These are phyloP conservation scores for Psilopsiagon aymara DNA, from an alignment of 2,113 vertebrate genomes.

Conservation along the genomic window DNA sequence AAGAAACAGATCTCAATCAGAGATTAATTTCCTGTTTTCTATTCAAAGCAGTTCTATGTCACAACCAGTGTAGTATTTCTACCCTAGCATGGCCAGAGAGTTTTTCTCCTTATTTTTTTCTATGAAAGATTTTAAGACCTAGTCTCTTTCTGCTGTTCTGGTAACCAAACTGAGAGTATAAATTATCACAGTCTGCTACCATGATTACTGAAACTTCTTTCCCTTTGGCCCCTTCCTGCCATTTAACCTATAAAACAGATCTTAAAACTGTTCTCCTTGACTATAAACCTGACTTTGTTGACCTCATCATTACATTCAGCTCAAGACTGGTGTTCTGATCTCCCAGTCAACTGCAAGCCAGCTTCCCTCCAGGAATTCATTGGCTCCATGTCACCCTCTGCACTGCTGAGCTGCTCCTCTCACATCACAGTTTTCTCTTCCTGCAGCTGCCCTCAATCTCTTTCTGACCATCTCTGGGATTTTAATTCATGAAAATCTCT, in stretches of 20 bases:
- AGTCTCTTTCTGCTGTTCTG: background rate
- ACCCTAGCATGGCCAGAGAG: background rate
- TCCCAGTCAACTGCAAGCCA: background rate
- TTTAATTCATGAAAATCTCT: background rate
- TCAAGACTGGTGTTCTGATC: background rate
- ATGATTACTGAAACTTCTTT: background rate
- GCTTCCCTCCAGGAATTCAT: background rate
- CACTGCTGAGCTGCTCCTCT: background rate
- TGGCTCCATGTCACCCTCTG: background rate
- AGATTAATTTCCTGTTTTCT: constrained; percentile 49
- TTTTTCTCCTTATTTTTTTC: background rate
- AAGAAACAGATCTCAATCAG: constrained; percentile 49
- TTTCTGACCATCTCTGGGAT: background rate
- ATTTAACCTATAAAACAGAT: background rate
- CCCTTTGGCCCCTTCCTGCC: background rate
- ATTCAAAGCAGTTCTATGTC: background rate
- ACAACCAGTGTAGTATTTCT: background rate
- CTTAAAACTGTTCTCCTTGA: background rate
- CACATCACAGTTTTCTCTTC: rapidly evolving
- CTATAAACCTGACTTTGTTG: background rate
- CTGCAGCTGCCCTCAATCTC: background rate
- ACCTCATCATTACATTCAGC: background rate
- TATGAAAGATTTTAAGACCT: background rate
- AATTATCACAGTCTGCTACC: background rate
- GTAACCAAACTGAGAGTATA: background rate